phyloP scores from a whole-genome alignment of 2,797 vertebrate genomes.

The Enteromius unitaeniatus region DNA sequence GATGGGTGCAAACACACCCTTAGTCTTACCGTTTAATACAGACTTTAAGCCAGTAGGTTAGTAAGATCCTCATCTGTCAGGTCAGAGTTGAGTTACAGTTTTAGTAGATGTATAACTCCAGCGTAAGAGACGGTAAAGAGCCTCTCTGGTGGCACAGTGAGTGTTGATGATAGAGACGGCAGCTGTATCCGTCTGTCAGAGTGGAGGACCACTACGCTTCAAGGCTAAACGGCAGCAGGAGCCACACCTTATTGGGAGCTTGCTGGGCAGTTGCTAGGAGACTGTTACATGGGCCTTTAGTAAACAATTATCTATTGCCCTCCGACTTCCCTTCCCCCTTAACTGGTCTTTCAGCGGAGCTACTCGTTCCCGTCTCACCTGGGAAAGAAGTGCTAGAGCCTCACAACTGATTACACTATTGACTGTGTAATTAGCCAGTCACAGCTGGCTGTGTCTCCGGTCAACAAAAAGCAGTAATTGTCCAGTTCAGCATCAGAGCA shows the following conservation, averaged over 20 bases:
- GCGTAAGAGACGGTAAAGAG: not conserved
- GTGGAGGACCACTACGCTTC: conserved; percentile 64
- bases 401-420: conserved; percentile 67
- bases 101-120: conserved; percentile 16
- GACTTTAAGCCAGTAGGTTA: not conserved
- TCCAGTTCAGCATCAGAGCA: conserved; percentile 57
- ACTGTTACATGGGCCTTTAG: conserved; percentile 83
- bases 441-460: conserved; percentile 56
- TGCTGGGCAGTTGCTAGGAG: conserved; percentile 87
- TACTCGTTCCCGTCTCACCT: conserved; percentile 73
- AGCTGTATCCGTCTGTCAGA: conserved; percentile 64
- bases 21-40: not conserved
- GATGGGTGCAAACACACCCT: not conserved
- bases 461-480: conserved; percentile 65
- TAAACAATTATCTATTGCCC: conserved; percentile 84
- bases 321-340: conserved; percentile 63
- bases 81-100: not conserved
- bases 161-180: conserved; percentile 43
- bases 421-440: conserved; percentile 70
- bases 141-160: conserved; percentile 57
- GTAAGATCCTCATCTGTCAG: conserved; percentile 25
- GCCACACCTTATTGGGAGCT: conserved; percentile 83
- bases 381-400: conserved; percentile 64
- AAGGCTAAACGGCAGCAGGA: conserved; percentile 77
- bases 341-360: conserved; percentile 65